Conservation (phyloP, 2,113 vertebrate species). For the Pandion haliaetus region DNA sequence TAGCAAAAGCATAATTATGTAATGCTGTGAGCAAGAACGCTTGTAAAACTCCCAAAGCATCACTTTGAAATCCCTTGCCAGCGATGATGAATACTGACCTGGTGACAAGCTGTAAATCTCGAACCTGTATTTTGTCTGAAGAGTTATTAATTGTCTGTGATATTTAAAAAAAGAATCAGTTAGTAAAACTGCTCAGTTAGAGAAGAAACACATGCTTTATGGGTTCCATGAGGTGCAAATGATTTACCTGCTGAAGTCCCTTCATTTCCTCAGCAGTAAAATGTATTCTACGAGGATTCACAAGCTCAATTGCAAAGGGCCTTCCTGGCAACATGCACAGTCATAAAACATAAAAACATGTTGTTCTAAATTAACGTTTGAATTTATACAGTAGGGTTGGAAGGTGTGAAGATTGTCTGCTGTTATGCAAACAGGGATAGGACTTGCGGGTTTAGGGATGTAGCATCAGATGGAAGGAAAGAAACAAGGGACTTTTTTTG, state of each 20-base stretch:
- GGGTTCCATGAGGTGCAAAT: background rate
- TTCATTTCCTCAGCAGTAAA: constrained; percentile 81
- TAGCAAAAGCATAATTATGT: background rate
- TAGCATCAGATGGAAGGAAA: constrained; percentile 49
- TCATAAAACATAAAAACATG: constrained; percentile 59
- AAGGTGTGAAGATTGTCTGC: constrained; percentile 55
- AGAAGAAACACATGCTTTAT: background rate
- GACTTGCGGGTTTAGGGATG: constrained; percentile 18
- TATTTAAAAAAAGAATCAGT: constrained; percentile 26
- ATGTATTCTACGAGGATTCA: constrained; percentile 86
- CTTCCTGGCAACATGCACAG: constrained; percentile 81
- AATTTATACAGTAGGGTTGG: constrained; percentile 31
- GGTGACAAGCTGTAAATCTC: constrained; percentile 94
- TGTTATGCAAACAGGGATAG: constrained; percentile 22
- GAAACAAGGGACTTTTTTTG: constrained; percentile 39
- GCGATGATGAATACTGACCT: constrained; percentile 75
- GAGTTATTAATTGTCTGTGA: constrained; percentile 88
- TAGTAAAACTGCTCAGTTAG: constrained; percentile 3
- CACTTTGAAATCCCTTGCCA: background rate
- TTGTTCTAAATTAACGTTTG: constrained; percentile 54
- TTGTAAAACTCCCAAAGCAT: background rate
- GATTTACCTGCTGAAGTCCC: constrained; percentile 89
- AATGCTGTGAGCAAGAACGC: background rate
- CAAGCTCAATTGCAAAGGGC: constrained; percentile 94
- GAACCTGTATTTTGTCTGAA: constrained; percentile 91